Evolutionary conservation across 2,113 vertebrate species (phyloP).

Genomic region (Poeciliopsis occidentalis): DNA sequence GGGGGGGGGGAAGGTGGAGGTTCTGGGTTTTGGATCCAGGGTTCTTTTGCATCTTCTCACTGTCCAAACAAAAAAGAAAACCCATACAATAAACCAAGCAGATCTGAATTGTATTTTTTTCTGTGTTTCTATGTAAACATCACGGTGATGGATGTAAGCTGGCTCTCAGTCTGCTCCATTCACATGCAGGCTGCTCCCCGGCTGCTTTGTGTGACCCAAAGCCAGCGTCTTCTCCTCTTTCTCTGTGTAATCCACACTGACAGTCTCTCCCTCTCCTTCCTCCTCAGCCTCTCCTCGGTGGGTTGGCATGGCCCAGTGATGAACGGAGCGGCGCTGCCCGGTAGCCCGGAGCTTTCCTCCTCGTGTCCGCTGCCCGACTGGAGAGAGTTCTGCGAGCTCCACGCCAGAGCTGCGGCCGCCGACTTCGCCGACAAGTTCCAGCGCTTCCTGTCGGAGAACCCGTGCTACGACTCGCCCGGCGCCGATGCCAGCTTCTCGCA

Average conservation of each 20-base stretch:
- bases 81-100: too few species aligned
- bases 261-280: constrained; percentile 29
- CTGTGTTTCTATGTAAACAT: too few species aligned
- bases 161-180: constrained; percentile 8
- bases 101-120: too few species aligned
- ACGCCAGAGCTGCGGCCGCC: constrained; percentile 89
- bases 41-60: too few species aligned
- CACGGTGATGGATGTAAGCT: too few species aligned
- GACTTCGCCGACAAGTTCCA: constrained; percentile 97
- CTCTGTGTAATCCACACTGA: constrained; percentile 4
- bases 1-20: too few species aligned
- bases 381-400: constrained; percentile 97
- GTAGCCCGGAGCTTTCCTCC: constrained; percentile 88
- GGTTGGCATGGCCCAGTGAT: constrained; percentile 95
- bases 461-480: constrained; percentile 90
- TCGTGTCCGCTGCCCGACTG: constrained; percentile 91
- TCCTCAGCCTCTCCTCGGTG: constrained; percentile 70
- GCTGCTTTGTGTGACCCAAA: constrained; percentile 6
- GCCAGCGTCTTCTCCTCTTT: neutral
- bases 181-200: neutral
- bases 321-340: constrained; percentile 89
- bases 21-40: too few species aligned
- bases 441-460: constrained; percentile 92
- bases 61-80: too few species aligned
- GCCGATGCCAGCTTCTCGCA: constrained; percentile 92